Base-by-base conservation (phyloP, 1,140 invertebrate species). In the Pentalonia nigronervosa region DNA sequence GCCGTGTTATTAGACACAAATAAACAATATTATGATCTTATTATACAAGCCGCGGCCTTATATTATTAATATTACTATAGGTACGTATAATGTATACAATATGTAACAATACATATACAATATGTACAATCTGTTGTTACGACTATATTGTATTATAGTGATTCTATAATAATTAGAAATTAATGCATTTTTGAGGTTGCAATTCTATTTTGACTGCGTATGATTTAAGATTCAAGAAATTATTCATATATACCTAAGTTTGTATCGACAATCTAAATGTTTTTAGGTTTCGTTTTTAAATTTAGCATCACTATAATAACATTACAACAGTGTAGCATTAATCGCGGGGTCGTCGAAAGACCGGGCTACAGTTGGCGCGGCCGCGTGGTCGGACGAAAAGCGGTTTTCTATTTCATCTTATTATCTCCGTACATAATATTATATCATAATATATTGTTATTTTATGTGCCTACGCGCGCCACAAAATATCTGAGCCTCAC, bases 401-500 rank as follows among this genome's bases (percentile, higher is more conserved):
- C 60, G 30, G 60, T 76, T 76, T 76, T 76, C 60, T 34, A 76
- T 76, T 76, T 76, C 60, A 76, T 76, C 60, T n/a, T 76, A 76
- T 76, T 76, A n/a, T n/a, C 60, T 76, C n/a, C 60, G 60, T 76
- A 7, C 30, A 17, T n/a, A 76, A n/a, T 76, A 76, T n/a, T 76
- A 76, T n/a, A 67, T n/a, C 56, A 60, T 60, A 60, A 60, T 67
- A 67, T 67, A 23, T 53, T n/a, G 2, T 30, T 60, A 14, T 76
- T 14, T 17, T n/a, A 1, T 76, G 60, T n/a, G 60, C 60, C 60
- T n/a, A 76, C 60, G 60, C 60, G 8, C 60, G 17, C 60, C n/a
- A 76, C 60, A n/a, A 76, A 76, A 76, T n/a, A 76, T 17, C n/a
- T 4, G 60, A 76, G 6, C 60, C 30, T 30, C 60, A n/a, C 60